Percentiles rank a stretch among this genome's conserved stretches.
phyloP scores from a whole-genome alignment of 2,113 vertebrate species.

The Pseudorectes ferrugineus region DNA sequence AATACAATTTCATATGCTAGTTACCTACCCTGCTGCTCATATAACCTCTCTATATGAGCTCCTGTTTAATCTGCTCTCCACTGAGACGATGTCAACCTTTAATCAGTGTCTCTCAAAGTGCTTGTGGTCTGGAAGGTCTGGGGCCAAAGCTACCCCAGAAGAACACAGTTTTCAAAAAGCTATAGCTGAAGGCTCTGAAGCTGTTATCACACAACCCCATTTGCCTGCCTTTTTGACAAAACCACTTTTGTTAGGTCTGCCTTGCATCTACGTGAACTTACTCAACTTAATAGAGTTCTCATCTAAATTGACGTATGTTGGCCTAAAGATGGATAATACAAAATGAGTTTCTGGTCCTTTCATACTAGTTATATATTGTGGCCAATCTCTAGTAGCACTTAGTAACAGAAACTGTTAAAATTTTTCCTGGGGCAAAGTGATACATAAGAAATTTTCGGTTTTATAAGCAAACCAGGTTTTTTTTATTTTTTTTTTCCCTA shows the following conservation, averaged over 20 bases:
- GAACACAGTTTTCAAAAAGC: not conserved
- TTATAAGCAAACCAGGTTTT: not conserved
- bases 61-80: not conserved
- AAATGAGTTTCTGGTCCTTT: not conserved
- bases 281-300: not conserved
- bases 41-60: not conserved
- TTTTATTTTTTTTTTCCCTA: accelerated
- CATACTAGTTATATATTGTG: not conserved
- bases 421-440: not conserved
- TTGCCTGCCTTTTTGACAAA: not conserved
- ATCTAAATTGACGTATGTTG: not conserved
- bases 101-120: not conserved
- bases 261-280: not conserved
- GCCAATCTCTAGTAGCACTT: not conserved
- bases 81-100: not conserved
- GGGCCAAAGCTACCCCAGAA: not conserved
- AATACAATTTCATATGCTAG: not conserved
- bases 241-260: not conserved
- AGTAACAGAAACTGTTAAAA: not conserved
- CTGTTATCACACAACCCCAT: accelerated
- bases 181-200: not conserved
- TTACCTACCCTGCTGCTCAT: not conserved
- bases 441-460: not conserved
- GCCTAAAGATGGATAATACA: not conserved
- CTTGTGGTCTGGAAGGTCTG: not conserved